Evolutionary conservation across 2,888 invertebrate species (phyloP).

Genomic region (Phrixothrix hirtus): DNA sequence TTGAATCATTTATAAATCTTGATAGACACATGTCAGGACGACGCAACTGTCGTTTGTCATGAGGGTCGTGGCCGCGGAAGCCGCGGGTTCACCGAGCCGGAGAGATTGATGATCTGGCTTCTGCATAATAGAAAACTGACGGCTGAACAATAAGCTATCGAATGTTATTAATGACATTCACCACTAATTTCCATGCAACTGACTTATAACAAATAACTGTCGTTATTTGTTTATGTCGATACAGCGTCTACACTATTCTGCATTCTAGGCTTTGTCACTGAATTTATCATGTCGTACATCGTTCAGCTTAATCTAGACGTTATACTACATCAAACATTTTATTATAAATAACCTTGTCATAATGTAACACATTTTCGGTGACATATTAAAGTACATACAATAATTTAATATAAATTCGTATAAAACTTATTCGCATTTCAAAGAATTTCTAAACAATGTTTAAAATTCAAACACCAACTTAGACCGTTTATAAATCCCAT

Average conservation of each 20-base stretch:
- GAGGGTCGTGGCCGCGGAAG: slow-evolving; percentile 60
- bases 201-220: slow-evolving; percentile 48
- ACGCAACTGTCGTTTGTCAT: slow-evolving; percentile 73
- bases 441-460: no score
- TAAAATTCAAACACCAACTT: no score
- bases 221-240: slow-evolving; percentile 48
- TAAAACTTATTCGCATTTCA: no score
- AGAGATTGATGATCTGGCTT: slow-evolving; percentile 54
- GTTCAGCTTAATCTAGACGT: no score
- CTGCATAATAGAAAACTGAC: slow-evolving; percentile 57
- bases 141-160: slow-evolving; percentile 55
- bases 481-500: no score
- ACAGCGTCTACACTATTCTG: slow-evolving; percentile 3
- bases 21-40: slow-evolving; percentile 66
- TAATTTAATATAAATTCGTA: no score
- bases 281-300: no score
- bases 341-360: no score
- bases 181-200: slow-evolving; percentile 52
- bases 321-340: no score
- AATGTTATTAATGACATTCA: slow-evolving; percentile 54
- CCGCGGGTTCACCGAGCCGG: slow-evolving; percentile 48
- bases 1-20: slow-evolving; percentile 69
- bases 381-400: no score
- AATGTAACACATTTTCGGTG: no score
- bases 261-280: neutral